A percentile compares a stretch with the other conserved stretches of the same genome.
Evolutionary conservation across 2,888 invertebrate genomes (phyloP).

Genomic region (Epirrita christyi): DNA sequence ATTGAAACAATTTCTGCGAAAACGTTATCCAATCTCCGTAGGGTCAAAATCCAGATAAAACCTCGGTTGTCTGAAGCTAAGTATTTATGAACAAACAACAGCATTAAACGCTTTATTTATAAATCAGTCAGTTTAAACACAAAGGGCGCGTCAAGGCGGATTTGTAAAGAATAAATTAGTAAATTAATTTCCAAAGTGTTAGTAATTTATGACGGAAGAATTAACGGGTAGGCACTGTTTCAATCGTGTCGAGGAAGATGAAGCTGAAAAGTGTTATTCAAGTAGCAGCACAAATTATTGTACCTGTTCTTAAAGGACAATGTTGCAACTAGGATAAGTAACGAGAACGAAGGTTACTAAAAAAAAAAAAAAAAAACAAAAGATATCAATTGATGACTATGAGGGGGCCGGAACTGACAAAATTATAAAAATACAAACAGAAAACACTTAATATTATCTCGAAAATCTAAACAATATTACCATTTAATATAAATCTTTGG

Average conservation of each 20-base stretch:
- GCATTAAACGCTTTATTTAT: conserved; percentile 24
- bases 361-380: too few species aligned
- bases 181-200: conserved; percentile 17
- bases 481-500: conserved; percentile 23
- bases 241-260: too few species aligned
- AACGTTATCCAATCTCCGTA: background rate
- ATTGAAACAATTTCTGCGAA: background rate
- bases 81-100: conserved; percentile 10
- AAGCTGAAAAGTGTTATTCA: too few species aligned
- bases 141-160: conserved; percentile 22
- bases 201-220: conserved; percentile 3
- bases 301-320: too few species aligned
- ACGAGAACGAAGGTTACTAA: too few species aligned
- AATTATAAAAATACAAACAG: too few species aligned
- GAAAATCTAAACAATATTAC: conserved; percentile 1
- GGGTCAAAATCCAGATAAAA: conserved; percentile 17
- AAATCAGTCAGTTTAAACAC: conserved; percentile 20
- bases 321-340: too few species aligned
- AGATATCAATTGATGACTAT: too few species aligned
- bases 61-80: conserved; percentile 14
- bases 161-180: conserved; percentile 19
- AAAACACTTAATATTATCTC: background rate
- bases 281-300: too few species aligned
- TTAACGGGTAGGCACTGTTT: too few species aligned
- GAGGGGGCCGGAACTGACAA: too few species aligned